Percentiles rank a stretch among this genome's conserved stretches.
These are phyloP conservation scores for Montipora foliosa DNA, from an alignment of 64 coral and sea anemone species.

Conservation along the genomic window DNA sequence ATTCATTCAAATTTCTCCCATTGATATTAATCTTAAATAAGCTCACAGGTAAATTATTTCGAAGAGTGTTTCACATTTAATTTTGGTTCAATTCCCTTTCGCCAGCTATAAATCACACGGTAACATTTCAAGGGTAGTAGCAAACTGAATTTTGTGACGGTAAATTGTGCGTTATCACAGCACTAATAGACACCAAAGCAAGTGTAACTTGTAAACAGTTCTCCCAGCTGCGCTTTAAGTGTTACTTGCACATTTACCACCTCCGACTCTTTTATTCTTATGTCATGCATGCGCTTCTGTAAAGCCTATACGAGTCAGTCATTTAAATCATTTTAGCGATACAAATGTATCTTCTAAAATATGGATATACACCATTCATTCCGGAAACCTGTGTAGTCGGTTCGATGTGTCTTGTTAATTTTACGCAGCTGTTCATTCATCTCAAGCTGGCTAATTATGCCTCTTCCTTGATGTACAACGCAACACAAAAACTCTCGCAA, in stretches of 20 bases:
- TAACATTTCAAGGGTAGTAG: not conserved
- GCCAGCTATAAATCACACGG: not conserved
- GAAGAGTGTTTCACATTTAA: not conserved
- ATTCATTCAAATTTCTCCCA: not conserved
- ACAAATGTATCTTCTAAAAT: not conserved
- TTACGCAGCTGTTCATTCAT: constrained; percentile 13
- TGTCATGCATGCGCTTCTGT: not conserved
- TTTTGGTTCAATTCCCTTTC: not conserved
- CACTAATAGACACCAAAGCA: not conserved
- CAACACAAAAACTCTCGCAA: not conserved
- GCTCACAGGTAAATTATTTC: too few relatives aligned
- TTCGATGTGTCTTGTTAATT: not conserved
- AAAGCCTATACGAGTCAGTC: not conserved
- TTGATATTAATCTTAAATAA: not conserved
- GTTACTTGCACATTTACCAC: not conserved
- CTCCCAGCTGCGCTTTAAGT: not conserved
- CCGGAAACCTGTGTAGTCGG: constrained; percentile 8
- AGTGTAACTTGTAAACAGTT: constrained; percentile 8
- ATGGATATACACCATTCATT: not conserved
- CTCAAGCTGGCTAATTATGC: constrained; percentile 16
- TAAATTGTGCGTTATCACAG: constrained; percentile 4
- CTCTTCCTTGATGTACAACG: not conserved
- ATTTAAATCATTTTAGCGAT: not conserved
- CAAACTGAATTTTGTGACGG: not conserved
- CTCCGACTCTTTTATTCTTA: not conserved